Percentiles rank a stretch among this genome's conserved stretches.
Conservation (phyloP, 2,113 vertebrate species). For the Ochotona princeps region DNA sequence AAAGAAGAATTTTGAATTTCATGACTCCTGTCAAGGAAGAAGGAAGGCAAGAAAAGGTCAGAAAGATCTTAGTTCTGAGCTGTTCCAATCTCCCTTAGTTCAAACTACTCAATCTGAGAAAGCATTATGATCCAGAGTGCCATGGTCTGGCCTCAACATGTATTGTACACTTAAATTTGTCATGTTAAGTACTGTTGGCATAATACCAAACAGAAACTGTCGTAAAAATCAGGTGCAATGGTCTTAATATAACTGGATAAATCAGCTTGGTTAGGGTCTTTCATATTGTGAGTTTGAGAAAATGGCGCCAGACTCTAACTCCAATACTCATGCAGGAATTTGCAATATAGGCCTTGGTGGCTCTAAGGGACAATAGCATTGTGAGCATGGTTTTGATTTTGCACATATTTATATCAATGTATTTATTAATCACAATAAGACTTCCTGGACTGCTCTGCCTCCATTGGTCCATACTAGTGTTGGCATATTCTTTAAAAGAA, state of each 20-base stretch:
- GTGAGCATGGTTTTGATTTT: not conserved
- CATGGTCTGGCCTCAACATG: not conserved
- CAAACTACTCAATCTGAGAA: not conserved
- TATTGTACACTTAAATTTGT: not conserved
- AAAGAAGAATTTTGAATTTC: not conserved
- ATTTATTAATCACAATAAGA: not conserved
- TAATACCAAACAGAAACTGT: not conserved
- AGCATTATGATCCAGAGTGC: not conserved
- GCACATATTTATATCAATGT: not conserved
- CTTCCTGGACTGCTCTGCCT: too few species aligned
- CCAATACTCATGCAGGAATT: too few species aligned
- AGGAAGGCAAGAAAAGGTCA: too few species aligned
- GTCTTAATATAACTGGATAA: not conserved
- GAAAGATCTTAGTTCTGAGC: not conserved
- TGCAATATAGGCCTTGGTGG: rapidly evolving
- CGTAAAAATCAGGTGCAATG: not conserved
- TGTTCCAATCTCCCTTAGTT: not conserved
- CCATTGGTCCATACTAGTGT: too few species aligned
- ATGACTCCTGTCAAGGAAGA: not conserved
- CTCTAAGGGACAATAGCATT: not conserved
- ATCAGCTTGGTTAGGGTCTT: not conserved
- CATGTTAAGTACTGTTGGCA: not conserved
- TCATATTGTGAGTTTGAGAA: not conserved
- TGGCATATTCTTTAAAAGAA: too few species aligned
- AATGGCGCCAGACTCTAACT: too few species aligned